Percentiles rank a stretch among this genome's conserved stretches.
phyloP scores from a whole-genome alignment of 2,797 vertebrate genomes.

The Acipenser oxyrinchus region DNA sequence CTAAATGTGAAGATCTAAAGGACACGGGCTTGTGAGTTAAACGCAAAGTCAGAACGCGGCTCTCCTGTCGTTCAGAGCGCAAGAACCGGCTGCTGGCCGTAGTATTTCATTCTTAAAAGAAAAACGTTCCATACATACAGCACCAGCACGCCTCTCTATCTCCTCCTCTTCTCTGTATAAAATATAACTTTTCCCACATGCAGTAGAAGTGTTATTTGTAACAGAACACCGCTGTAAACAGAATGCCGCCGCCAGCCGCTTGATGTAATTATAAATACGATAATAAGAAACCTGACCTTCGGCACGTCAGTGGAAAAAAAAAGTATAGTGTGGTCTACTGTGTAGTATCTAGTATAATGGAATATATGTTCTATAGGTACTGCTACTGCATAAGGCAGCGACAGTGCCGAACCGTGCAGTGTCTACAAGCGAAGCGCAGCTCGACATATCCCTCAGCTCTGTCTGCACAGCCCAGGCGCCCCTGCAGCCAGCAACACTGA shows the following conservation, averaged over 20 bases:
- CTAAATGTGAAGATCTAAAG: no score
- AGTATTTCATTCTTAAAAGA: no score
- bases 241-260: constrained; percentile 1
- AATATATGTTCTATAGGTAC: constrained; percentile 8
- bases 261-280: no score
- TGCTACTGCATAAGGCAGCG: constrained; percentile 5
- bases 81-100: no score
- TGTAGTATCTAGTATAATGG: no score
- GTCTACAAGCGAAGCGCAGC: not conserved
- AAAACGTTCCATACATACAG: no score
- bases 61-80: no score
- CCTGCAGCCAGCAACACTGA: not conserved
- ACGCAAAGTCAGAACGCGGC: no score
- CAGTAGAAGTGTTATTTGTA: constrained; percentile 18
- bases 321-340: no score
- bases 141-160: not conserved
- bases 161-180: not conserved
- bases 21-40: no score
- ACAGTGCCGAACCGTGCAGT: not conserved
- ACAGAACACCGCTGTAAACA: constrained; percentile 21
- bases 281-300: no score
- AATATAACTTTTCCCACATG: not conserved
- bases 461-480: not conserved
- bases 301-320: no score
- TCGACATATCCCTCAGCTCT: not conserved